Evolutionary conservation across 2,797 vertebrate genomes (phyloP).

Genomic region (Chaunax sp.): DNA sequence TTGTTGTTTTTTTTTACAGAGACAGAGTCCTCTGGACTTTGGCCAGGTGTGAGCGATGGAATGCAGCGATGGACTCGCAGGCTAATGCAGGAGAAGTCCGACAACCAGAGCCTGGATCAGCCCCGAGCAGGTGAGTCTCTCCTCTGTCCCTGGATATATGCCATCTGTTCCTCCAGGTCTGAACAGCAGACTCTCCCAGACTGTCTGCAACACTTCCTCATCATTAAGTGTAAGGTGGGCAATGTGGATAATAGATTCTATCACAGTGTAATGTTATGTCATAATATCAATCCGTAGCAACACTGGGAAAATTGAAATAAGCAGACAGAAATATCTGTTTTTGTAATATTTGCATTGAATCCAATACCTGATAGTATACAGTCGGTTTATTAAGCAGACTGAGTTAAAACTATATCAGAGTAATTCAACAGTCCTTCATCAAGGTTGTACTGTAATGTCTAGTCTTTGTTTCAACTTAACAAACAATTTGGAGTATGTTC

Average conservation of each 20-base stretch:
- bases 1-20: constrained; percentile 61
- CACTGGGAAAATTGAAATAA: too few relatives aligned
- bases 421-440: not conserved
- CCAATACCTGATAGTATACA: too few relatives aligned
- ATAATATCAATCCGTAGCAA: not conserved
- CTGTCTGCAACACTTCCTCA: constrained; percentile 1
- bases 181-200: not conserved
- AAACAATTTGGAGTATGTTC: too few relatives aligned
- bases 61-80: constrained; percentile 73
- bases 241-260: not conserved
- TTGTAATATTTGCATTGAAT: not conserved
- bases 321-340: not conserved
- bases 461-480: not conserved
- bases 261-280: not conserved
- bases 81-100: constrained; percentile 79
- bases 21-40: constrained; percentile 57
- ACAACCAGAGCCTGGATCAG: constrained; percentile 79
- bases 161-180: constrained; percentile 10
- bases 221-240: not conserved
- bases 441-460: not conserved
- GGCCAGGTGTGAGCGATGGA: constrained; percentile 48
- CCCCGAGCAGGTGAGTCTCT: constrained; percentile 81
- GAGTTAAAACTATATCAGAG: not conserved
- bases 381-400: not conserved
- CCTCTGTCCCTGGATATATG: constrained; percentile 16